Evolutionary conservation across 2,113 vertebrate genomes (phyloP), one percentile per base, ranked within the genome.

Genomic region (Cynopterus brachyotis): DNA sequence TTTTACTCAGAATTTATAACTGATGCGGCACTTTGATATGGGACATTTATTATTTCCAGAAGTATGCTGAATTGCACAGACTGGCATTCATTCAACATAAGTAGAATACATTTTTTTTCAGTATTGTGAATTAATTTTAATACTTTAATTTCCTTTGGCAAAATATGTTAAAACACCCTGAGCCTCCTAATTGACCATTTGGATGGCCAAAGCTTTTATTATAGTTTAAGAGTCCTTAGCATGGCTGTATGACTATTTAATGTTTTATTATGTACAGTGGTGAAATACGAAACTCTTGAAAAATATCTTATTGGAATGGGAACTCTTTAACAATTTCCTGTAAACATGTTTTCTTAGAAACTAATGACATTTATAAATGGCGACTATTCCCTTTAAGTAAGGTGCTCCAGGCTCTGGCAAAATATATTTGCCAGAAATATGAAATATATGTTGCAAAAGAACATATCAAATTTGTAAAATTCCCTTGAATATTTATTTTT

Each of bases 291-390:
- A 42, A 76, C 40, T 32, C 19, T 88, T 66, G 76, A 53, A 81
- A 73, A 85, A 80, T 50, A 30, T 42, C n/a, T 88, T 37, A 67
- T 13, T 94, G 17, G 9, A 8, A 28, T 66, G 30, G 16, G 45
- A 32, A 10, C 57, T 53, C 47, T 75, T 89, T 92, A 30, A 42
- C 8, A 79, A 40, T n/a, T 81, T 15, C 42, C 84, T 80, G 30
- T 35, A 83, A 88, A 64, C 30, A 45, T 72, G 30, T 86, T 82
- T 88, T 83, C 9, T 42, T 95, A 70, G 69, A 96, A 91, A 59
- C 35, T 19, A 42, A 76, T 84, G 7, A 2, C 50, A n/a, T 83
- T 79, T 91, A 57, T 66, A 50, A 91, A 91, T 59, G 32, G 10
- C 69, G 45, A 73, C 11, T 60, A 0, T 6, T 37, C 0, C 75